phyloP scores from a whole-genome alignment of 2,888 invertebrate species.

The Nebria salina region DNA sequence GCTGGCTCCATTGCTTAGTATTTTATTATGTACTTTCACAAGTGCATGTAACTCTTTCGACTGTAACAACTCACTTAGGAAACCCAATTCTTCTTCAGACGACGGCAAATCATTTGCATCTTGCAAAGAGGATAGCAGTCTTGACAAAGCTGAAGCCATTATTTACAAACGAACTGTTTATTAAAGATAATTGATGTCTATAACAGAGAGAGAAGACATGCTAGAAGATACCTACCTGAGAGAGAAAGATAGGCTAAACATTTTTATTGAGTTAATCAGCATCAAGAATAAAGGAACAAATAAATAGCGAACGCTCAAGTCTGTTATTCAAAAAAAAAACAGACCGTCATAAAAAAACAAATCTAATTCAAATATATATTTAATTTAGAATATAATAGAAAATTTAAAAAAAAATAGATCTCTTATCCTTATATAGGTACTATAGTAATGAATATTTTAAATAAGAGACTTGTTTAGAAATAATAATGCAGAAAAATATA shows the following conservation, averaged over 20 bases:
- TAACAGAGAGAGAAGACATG: constrained; percentile 37
- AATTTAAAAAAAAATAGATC: no score
- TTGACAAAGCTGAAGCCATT: constrained; percentile 73
- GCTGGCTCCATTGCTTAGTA: constrained; percentile 83
- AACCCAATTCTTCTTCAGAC: constrained; percentile 87
- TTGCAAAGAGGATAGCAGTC: constrained; percentile 82
- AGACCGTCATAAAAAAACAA: background rate
- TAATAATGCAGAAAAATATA: constrained; percentile 6
- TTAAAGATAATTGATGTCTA: constrained; percentile 40
- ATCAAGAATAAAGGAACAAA: constrained; percentile 10
- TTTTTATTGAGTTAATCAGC: constrained; percentile 15
- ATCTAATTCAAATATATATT: no score
- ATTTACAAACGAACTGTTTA: constrained; percentile 22
- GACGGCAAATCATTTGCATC: constrained; percentile 76
- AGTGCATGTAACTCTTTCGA: constrained; percentile 90
- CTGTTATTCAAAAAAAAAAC: background rate
- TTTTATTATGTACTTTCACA: constrained; percentile 91
- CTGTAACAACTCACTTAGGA: constrained; percentile 83
- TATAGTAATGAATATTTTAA: no score
- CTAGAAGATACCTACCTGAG: constrained; percentile 36
- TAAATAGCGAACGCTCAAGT: background rate
- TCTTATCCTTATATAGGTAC: no score
- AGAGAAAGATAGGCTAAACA: constrained; percentile 26
- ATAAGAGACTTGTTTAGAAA: background rate
- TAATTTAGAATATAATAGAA: no score